Conservation (phyloP, 2,888 invertebrate species). For the Lepidocyrtinus sp. region DNA sequence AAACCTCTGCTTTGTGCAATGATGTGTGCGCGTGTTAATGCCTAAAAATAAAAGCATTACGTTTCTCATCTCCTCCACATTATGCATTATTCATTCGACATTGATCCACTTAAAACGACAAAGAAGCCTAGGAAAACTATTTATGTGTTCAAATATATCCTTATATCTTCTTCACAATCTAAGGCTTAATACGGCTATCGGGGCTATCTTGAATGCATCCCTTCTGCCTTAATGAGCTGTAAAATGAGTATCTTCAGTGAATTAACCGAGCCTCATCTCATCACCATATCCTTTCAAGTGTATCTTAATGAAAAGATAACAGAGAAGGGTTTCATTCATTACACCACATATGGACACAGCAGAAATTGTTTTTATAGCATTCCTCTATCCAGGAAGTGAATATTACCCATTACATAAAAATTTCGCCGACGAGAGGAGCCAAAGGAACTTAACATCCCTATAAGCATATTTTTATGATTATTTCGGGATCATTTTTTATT, state of each 20-base stretch:
- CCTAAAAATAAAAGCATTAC: slow-evolving; percentile 7
- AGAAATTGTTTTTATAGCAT: slow-evolving; percentile 7
- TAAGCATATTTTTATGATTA: slow-evolving; percentile 28
- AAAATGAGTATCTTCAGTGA: slow-evolving; percentile 9
- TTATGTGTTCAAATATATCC: not conserved
- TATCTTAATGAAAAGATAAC: slow-evolving; percentile 5
- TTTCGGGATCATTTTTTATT: too few relatives aligned
- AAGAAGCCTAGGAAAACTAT: slow-evolving; percentile 13
- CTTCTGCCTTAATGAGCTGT: slow-evolving; percentile 1
- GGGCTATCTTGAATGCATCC: slow-evolving; percentile 16
- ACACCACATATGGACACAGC: slow-evolving; percentile 25
- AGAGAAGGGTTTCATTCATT: slow-evolving; percentile 29
- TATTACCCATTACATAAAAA: not conserved
- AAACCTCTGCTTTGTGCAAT: slow-evolving; percentile 2
- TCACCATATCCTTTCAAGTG: not conserved
- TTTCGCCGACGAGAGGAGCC: not conserved
- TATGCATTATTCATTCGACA: slow-evolving; percentile 30
- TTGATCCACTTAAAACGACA: slow-evolving; percentile 35
- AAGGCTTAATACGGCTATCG: not conserved
- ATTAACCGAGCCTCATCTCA: not conserved
- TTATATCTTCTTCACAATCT: slow-evolving; percentile 8
- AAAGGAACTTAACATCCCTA: not conserved
- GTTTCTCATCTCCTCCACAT: not conserved
- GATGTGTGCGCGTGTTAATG: not conserved
- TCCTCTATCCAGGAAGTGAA: not conserved